Evolutionary conservation across 1,140 invertebrate genomes (phyloP), one percentile per base, ranked within the genome.

Genomic region (Asobara japonica): DNA sequence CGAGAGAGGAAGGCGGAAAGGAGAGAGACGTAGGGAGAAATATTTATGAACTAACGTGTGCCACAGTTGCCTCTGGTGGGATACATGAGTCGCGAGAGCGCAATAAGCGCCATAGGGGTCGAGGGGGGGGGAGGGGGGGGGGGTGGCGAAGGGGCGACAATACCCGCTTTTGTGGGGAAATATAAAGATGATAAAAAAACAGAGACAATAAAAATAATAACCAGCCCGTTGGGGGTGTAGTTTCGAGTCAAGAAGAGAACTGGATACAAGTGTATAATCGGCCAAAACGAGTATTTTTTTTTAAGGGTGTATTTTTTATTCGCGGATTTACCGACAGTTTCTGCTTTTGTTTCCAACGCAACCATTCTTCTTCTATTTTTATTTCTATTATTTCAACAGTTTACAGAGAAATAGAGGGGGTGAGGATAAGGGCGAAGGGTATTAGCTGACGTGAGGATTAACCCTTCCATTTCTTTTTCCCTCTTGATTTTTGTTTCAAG

Each of bases 321-420:
- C 62, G 20, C 11, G 73, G 73, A 74, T 74, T 74, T 71, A 71
- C 48, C 62, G 31, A 65, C 38, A 69, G 36, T 65, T 62, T 73
- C 51, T 18, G 18, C 65, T 30, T 33, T 62, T 72, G 65, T 60
- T 68, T 64, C 29, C 60, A 41, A 41, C 36, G 36, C 2, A 45
- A 45, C 48, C 20, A 41, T 45, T 27, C 65, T 45, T 16, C 22
- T n/a, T 25, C 31, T 3, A 29, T 56, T 67, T 30, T 41, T 56
- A 66, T 67, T 72, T 29, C 41, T 56, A 30, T 68, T 73, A n/a
- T 72, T 72, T 45, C 41, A 45, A 45, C 41, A 45, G 41, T 7
- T 16, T 45, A 13, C 41, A 45, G 33, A 62, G 20, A 62, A 36
- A 33, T 16, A 45, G n/a, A 16, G 41, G n/a, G 13, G n/a, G 41